Percentiles rank a stretch among this genome's conserved stretches.
Conservation (phyloP, 1,140 invertebrate genomes). For the Hydropsyche tenuis region DNA sequence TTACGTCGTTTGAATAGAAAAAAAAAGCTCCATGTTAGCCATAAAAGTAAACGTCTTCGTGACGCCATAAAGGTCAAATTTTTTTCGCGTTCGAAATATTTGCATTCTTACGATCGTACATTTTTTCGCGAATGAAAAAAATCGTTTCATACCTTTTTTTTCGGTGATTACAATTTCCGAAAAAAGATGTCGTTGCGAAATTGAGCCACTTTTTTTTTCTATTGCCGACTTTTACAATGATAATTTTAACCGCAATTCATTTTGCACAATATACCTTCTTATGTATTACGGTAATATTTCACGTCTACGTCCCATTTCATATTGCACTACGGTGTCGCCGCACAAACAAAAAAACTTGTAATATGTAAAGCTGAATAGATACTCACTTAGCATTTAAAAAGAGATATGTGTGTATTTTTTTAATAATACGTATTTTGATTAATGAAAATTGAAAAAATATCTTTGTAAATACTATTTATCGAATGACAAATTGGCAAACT, state of each 20-base stretch:
- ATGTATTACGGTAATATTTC: conserved; percentile 8
- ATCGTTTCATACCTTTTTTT: background rate
- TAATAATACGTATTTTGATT: too few relatives aligned
- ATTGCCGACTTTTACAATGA: background rate
- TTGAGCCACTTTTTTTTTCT: background rate
- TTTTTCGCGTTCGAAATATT: conserved; percentile 2
- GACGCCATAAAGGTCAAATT: conserved; percentile 6
- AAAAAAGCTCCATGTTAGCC: background rate
- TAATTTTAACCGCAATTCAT: conserved; percentile 3
- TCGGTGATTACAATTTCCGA: background rate
- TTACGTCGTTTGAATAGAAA: background rate
- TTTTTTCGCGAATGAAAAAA: background rate
- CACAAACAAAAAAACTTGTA: background rate
- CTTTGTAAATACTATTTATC: too few relatives aligned
- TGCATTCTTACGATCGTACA: background rate
- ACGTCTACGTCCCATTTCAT: background rate
- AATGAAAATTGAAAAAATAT: too few relatives aligned
- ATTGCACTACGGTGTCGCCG: background rate
- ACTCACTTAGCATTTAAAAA: too few relatives aligned
- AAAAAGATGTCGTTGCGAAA: background rate
- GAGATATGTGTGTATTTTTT: too few relatives aligned
- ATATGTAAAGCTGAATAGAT: too few relatives aligned
- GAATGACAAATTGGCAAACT: background rate
- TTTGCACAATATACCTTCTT: conserved; percentile 17
- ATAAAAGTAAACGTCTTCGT: conserved; percentile 6